These are phyloP conservation scores for Desmodus rotundus DNA, from an alignment of 2,113 vertebrate genomes.

Conservation along the genomic window DNA sequence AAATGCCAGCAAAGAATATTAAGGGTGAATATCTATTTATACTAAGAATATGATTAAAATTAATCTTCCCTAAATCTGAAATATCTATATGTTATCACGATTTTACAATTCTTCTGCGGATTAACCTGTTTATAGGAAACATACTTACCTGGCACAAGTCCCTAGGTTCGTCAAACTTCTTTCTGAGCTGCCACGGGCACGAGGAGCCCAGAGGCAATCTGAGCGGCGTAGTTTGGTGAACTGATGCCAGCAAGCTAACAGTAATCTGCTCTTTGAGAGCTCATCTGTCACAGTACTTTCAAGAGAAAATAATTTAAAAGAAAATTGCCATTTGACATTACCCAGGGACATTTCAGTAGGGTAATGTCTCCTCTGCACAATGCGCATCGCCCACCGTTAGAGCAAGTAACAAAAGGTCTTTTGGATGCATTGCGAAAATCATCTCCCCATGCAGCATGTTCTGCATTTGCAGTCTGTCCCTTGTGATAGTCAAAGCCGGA, in stretches of 20 bases:
- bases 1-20: background rate
- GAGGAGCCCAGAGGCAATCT: background rate
- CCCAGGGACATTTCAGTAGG: background rate
- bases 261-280: background rate
- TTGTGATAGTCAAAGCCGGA: accelerated
- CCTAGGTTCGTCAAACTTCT: background rate
- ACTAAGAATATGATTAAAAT: background rate
- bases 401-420: background rate
- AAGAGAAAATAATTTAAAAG: background rate
- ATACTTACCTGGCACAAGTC: background rate
- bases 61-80: background rate
- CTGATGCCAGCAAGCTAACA: background rate
- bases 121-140: background rate
- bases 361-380: background rate
- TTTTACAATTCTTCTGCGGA: background rate
- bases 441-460: background rate
- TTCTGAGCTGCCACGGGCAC: background rate
- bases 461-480: background rate
- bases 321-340: background rate
- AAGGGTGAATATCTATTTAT: background rate
- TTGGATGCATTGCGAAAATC: background rate
- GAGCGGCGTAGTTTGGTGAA: background rate
- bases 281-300: background rate
- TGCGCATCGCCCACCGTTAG: no score
- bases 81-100: background rate